Evolutionary conservation across 2,113 vertebrate genomes (phyloP).

Genomic region (Mus pahari): DNA sequence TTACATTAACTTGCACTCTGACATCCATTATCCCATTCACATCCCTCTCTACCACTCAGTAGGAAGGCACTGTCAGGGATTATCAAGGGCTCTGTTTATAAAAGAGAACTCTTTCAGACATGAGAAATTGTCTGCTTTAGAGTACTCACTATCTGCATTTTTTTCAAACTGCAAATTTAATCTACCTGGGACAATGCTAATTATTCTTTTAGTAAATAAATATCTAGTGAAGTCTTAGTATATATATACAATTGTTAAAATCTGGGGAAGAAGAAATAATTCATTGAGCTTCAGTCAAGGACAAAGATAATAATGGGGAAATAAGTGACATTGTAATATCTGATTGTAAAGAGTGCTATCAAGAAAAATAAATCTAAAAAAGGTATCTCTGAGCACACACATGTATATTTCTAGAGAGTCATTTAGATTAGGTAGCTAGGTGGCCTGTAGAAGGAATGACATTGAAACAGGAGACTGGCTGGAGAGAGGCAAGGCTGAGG

Average conservation of each 20-base stretch:
- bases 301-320: neutral
- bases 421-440: neutral
- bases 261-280: neutral
- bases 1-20: neutral
- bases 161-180: conserved; percentile 27
- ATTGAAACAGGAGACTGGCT: too few species aligned
- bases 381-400: too few species aligned
- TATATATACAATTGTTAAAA: neutral
- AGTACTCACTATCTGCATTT: neutral
- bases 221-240: neutral
- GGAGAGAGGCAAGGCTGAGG: too few species aligned
- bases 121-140: neutral
- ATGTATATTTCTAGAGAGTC: neutral
- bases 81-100: neutral
- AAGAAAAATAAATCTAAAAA: neutral
- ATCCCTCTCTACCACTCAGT: neutral
- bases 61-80: neutral
- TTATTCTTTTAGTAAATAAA: neutral
- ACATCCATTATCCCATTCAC: neutral
- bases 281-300: neutral
- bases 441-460: too few species aligned
- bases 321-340: neutral
- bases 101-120: conserved; percentile 38
- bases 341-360: neutral
- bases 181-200: neutral